These are phyloP conservation scores for Limnodromus scolopaceus DNA, from an alignment of 2,797 vertebrate species.

Conservation along the genomic window DNA sequence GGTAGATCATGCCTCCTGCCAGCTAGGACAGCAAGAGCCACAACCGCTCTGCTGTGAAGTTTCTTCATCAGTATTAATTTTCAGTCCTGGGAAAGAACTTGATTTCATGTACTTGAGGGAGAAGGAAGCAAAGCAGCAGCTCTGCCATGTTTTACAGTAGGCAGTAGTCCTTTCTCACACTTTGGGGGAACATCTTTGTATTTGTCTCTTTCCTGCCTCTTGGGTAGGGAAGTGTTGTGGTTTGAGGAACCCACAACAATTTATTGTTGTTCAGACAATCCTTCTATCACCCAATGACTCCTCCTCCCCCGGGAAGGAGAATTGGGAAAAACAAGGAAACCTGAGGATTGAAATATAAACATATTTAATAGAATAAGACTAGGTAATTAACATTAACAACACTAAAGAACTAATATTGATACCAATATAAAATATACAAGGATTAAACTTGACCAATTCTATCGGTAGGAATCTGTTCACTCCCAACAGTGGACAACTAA, in stretches of 20 bases:
- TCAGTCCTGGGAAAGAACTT: not conserved
- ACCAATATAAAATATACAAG: not conserved
- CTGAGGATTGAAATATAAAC: not conserved
- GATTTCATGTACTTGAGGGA: not conserved
- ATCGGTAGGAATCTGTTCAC: not conserved
- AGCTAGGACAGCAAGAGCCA: not conserved
- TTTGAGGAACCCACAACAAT: not conserved
- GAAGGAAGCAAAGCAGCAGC: not conserved
- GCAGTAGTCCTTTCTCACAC: not conserved
- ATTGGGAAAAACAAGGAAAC: not conserved
- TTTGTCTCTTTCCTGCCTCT: not conserved
- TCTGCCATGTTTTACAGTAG: not conserved
- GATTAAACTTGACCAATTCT: not conserved
- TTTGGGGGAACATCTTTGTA: not conserved
- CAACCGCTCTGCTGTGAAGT: not conserved
- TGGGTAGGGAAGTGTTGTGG: not conserved
- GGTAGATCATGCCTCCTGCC: not conserved
- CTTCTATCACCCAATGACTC: not conserved
- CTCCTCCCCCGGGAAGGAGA: not conserved
- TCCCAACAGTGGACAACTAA: not conserved
- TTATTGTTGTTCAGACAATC: not conserved
- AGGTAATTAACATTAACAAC: not conserved
- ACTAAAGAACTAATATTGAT: not conserved
- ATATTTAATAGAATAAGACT: not conserved
- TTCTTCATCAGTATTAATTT: not conserved